Percentiles rank a stretch among this genome's conserved stretches.
These are phyloP conservation scores for Morpho deidamia DNA, from an alignment of 2,888 invertebrate species.

Conservation along the genomic window DNA sequence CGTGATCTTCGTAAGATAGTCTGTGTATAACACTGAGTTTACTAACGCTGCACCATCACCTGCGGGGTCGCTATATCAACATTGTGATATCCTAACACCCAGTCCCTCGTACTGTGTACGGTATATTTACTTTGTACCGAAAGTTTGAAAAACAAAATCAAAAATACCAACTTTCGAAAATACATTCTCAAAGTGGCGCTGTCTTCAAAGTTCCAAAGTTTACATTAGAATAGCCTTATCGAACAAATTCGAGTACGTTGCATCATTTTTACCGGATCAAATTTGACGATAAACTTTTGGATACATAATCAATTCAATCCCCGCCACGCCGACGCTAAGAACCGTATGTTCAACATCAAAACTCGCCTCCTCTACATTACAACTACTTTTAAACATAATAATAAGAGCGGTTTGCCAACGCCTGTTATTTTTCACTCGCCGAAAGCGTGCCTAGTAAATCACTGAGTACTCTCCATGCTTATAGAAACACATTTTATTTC, in stretches of 20 bases:
- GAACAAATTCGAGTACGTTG: not conserved
- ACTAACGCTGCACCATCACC: too few species aligned
- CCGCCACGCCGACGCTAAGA: not conserved
- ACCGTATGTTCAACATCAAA: slow-evolving; percentile 12
- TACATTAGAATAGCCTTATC: too few species aligned
- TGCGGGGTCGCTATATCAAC: too few species aligned
- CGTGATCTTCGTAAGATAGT: too few species aligned
- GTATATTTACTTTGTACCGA: too few species aligned
- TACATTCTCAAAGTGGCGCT: too few species aligned
- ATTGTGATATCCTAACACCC: too few species aligned
- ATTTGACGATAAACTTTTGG: not conserved
- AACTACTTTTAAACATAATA: slow-evolving; percentile 27
- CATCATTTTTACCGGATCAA: not conserved
- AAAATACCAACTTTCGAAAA: too few species aligned
- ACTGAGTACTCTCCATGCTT: slow-evolving; percentile 31
- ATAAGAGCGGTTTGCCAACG: slow-evolving; percentile 27
- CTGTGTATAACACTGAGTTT: too few species aligned
- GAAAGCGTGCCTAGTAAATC: slow-evolving; percentile 60
- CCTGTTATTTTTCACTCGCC: slow-evolving; percentile 65
- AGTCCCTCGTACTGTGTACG: too few species aligned
- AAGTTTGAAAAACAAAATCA: too few species aligned
- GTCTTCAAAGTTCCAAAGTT: too few species aligned
- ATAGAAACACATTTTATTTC: slow-evolving; percentile 32
- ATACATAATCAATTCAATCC: slow-evolving; percentile 2
- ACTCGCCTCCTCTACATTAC: slow-evolving; percentile 17